A percentile compares a stretch with the other conserved stretches of the same genome.
These are phyloP conservation scores for Hirundo rustica DNA, from an alignment of 2,797 vertebrate genomes.

Conservation along the genomic window DNA sequence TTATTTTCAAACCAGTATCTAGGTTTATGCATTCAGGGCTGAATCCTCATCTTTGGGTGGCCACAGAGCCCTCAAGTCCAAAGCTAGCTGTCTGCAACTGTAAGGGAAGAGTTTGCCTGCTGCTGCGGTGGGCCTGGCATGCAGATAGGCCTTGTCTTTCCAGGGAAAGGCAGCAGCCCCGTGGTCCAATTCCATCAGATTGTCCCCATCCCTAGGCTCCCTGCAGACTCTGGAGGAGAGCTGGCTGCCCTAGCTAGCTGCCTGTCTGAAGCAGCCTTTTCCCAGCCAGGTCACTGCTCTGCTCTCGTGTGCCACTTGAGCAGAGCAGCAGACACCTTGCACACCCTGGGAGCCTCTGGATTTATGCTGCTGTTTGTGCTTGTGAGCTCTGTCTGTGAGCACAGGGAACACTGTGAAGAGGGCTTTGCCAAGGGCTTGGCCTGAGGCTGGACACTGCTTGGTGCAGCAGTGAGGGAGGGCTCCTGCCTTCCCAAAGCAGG, in stretches of 20 bases:
- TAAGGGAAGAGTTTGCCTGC: not conserved
- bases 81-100: not conserved
- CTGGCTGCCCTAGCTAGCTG: not conserved
- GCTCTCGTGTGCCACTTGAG: not conserved
- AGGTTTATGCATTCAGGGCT: not conserved
- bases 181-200: not conserved
- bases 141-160: not conserved
- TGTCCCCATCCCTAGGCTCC: not conserved
- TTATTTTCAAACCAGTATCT: not conserved
- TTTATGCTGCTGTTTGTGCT: not conserved
- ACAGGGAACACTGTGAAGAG: not conserved
- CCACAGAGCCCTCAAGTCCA: accelerated
- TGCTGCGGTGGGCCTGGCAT: not conserved
- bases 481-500: not conserved
- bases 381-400: not conserved
- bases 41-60: not conserved
- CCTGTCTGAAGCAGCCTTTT: not conserved
- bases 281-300: not conserved
- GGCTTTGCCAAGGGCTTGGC: not conserved
- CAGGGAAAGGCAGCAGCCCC: not conserved
- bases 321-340: not conserved
- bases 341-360: not conserved
- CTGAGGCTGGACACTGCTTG: not conserved
- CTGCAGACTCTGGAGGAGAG: not conserved
- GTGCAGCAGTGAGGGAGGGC: not conserved